Evolutionary conservation across 1,140 invertebrate genomes (phyloP).

Genomic region (Drosophila mojavensis): DNA sequence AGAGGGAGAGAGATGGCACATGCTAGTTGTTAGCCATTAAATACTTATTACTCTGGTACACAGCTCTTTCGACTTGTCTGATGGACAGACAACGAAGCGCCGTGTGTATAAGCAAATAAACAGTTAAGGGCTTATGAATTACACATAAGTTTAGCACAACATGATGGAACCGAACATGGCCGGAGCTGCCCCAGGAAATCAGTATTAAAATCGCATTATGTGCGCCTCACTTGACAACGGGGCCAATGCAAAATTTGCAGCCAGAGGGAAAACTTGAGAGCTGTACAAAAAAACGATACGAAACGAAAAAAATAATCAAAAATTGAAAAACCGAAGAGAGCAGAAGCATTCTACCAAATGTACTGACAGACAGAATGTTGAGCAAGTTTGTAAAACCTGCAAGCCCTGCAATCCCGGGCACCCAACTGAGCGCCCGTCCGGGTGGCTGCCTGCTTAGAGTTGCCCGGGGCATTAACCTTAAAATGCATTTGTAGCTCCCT

Average conservation of each 20-base stretch:
- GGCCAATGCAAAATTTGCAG: constrained; percentile 18
- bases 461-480: constrained; percentile 71
- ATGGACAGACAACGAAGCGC: constrained; percentile 24
- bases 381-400: constrained; percentile 71
- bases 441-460: constrained; percentile 7
- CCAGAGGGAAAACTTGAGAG: constrained; percentile 38
- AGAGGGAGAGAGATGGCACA: neutral
- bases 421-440: neutral
- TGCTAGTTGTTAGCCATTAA: constrained; percentile 38
- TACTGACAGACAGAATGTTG: constrained; percentile 64
- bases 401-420: neutral
- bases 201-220: constrained; percentile 80
- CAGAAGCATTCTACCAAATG: constrained; percentile 58
- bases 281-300: constrained; percentile 28
- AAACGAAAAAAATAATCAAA: constrained; percentile 11
- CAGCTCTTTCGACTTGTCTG: neutral
- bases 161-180: constrained; percentile 51
- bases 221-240: constrained; percentile 75
- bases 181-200: constrained; percentile 56
- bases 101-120: constrained; percentile 55
- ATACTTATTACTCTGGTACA: constrained; percentile 26
- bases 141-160: constrained; percentile 35
- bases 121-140: constrained; percentile 68
- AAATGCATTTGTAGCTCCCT: constrained; percentile 66
- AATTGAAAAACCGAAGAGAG: constrained; percentile 1